These are phyloP conservation scores for Diadromus collaris DNA, from an alignment of 2,888 invertebrate genomes.

Conservation along the genomic window DNA sequence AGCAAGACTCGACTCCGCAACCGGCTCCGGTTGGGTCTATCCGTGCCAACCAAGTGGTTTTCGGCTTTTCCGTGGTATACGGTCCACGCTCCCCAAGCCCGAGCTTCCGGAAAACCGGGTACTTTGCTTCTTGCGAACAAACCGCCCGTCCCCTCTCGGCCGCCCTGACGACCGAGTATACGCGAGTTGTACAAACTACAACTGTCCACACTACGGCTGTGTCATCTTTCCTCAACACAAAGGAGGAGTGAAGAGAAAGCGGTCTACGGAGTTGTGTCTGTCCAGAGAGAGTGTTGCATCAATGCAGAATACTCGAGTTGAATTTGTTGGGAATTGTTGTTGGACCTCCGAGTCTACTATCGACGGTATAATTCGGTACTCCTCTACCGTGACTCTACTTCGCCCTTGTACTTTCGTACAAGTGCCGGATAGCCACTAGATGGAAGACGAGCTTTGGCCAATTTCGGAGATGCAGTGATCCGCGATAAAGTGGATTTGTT, in stretches of 20 bases:
- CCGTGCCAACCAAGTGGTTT: slow-evolving; percentile 59
- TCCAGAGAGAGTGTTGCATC: not conserved
- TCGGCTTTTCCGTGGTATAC: slow-evolving; percentile 51
- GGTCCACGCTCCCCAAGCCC: slow-evolving; percentile 33
- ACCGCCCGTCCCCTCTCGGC: slow-evolving; percentile 16
- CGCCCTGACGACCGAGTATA: slow-evolving; percentile 39
- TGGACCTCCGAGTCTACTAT: not conserved
- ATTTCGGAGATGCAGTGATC: no score
- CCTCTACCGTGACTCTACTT: not conserved
- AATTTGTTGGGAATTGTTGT: not conserved
- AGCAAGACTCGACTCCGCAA: slow-evolving; percentile 42
- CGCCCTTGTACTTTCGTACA: not conserved
- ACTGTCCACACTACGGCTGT: slow-evolving; percentile 20
- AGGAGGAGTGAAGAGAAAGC: not conserved
- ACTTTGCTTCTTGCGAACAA: slow-evolving; percentile 63
- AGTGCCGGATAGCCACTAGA: not conserved
- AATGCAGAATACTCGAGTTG: slow-evolving; percentile 5
- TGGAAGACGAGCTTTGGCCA: not conserved
- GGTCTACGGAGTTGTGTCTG: not conserved
- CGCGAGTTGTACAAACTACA: slow-evolving; percentile 10
- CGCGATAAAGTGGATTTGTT: not conserved
- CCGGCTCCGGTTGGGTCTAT: slow-evolving; percentile 38
- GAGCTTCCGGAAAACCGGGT: slow-evolving; percentile 59
- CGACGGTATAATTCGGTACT: not conserved
- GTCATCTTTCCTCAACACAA: slow-evolving; percentile 38